These are phyloP conservation scores for Agrotis exclamationis DNA, from an alignment of 2,888 invertebrate species.

Conservation along the genomic window DNA sequence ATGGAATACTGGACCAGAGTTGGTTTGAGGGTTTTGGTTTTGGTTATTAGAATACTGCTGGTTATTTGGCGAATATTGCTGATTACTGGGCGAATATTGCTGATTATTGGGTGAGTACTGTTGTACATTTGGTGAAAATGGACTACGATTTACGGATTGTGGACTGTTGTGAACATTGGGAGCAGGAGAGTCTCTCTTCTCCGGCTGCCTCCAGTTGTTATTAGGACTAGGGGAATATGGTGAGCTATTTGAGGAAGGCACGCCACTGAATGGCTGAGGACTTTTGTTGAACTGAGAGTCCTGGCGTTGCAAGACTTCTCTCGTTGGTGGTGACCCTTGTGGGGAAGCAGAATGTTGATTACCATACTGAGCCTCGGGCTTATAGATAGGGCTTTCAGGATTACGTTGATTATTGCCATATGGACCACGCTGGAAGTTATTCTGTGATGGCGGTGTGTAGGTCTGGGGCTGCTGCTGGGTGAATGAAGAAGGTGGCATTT, in stretches of 20 bases:
- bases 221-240: slow-evolving; percentile 86
- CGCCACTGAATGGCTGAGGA: slow-evolving; percentile 85
- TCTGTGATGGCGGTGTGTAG: slow-evolving; percentile 79
- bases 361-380: slow-evolving; percentile 88
- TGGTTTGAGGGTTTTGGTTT: slow-evolving; percentile 74
- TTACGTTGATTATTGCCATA: slow-evolving; percentile 76
- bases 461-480: slow-evolving; percentile 85
- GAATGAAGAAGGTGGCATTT: slow-evolving; percentile 83
- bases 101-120: slow-evolving; percentile 77
- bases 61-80: slow-evolving; percentile 73
- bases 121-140: slow-evolving; percentile 75
- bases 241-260: slow-evolving; percentile 80
- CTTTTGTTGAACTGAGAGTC: slow-evolving; percentile 90
- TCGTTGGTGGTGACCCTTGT: slow-evolving; percentile 81
- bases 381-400: slow-evolving; percentile 87
- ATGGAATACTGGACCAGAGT: slow-evolving; percentile 78
- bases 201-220: slow-evolving; percentile 88
- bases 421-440: slow-evolving; percentile 73
- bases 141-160: slow-evolving; percentile 69
- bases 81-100: slow-evolving; percentile 77
- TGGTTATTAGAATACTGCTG: slow-evolving; percentile 66
- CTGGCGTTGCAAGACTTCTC: slow-evolving; percentile 86
- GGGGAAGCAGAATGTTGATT: slow-evolving; percentile 82
- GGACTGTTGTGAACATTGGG: slow-evolving; percentile 72
- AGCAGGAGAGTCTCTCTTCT: slow-evolving; percentile 85